phyloP scores from a whole-genome alignment of 2,888 invertebrate genomes.

The Punctoribates punctum region DNA sequence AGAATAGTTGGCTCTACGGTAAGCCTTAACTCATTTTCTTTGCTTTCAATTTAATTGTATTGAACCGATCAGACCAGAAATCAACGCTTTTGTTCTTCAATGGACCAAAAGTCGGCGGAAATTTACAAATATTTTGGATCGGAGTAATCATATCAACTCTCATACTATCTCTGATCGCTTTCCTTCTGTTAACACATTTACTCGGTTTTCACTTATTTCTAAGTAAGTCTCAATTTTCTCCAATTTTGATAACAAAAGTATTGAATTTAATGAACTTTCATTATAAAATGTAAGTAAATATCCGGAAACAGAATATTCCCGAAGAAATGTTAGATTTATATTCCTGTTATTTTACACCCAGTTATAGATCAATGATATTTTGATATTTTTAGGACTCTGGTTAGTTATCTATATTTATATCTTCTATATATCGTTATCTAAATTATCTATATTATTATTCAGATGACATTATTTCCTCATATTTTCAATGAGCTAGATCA shows the following conservation, averaged over 20 bases:
- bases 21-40: not conserved
- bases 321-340: no score
- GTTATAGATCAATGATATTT: no score
- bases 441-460: no score
- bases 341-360: no score
- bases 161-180: constrained; percentile 45
- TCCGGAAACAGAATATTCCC: no score
- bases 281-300: no score
- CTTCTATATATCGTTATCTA: no score
- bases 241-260: not conserved
- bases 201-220: constrained; percentile 46
- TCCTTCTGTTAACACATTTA: constrained; percentile 46
- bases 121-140: constrained; percentile 43
- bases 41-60: not conserved
- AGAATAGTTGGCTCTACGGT: constrained; percentile 44
- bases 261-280: no score
- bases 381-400: no score
- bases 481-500: no score
- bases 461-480: no score
- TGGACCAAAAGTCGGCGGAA: not conserved
- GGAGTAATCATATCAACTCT: constrained; percentile 45
- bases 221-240: constrained; percentile 10
- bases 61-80: not conserved
- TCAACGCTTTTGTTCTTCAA: constrained; percentile 15
- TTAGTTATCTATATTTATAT: no score